A percentile compares a stretch with the other conserved stretches of the same genome.
These are phyloP conservation scores for Rhingia campestris DNA, from an alignment of 2,888 invertebrate genomes.

Conservation along the genomic window DNA sequence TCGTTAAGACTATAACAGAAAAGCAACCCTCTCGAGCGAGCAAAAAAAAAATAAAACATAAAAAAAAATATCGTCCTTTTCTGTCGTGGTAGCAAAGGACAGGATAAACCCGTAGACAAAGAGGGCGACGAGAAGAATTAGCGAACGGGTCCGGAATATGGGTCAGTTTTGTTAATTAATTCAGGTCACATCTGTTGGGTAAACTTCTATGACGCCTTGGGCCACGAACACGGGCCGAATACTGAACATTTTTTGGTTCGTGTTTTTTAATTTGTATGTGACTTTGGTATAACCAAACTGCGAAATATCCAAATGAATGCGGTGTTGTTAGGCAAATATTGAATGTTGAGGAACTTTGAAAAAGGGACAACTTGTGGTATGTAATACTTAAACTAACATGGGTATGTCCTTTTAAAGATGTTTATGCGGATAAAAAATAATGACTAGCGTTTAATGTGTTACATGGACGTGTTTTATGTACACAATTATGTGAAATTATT, in stretches of 20 bases:
- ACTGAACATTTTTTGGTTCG: constrained; percentile 45
- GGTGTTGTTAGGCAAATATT: constrained; percentile 12
- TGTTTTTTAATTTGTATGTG: constrained; percentile 29
- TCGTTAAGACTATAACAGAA: constrained; percentile 34
- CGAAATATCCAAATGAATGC: constrained; percentile 32
- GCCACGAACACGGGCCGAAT: constrained; percentile 50
- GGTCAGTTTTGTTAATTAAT: constrained; percentile 79
- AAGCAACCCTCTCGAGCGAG: constrained; percentile 31
- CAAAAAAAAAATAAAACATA: background rate
- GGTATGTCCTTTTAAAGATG: too few species aligned
- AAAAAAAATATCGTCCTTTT: constrained; percentile 34
- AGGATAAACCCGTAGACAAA: background rate
- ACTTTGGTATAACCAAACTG: background rate
- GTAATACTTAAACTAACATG: too few species aligned
- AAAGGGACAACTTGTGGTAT: background rate
- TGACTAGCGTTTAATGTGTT: too few species aligned
- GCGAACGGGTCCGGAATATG: constrained; percentile 67
- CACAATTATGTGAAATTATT: too few species aligned
- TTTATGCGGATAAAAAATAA: too few species aligned
- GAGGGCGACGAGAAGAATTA: background rate
- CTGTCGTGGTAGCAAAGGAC: constrained; percentile 42
- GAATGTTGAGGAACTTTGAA: background rate
- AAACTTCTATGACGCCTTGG: constrained; percentile 76
- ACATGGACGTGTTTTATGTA: too few species aligned
- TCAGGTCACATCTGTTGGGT: constrained; percentile 80